phyloP scores from a whole-genome alignment of 2,797 vertebrate genomes.

The Malacoctenus gilli region DNA sequence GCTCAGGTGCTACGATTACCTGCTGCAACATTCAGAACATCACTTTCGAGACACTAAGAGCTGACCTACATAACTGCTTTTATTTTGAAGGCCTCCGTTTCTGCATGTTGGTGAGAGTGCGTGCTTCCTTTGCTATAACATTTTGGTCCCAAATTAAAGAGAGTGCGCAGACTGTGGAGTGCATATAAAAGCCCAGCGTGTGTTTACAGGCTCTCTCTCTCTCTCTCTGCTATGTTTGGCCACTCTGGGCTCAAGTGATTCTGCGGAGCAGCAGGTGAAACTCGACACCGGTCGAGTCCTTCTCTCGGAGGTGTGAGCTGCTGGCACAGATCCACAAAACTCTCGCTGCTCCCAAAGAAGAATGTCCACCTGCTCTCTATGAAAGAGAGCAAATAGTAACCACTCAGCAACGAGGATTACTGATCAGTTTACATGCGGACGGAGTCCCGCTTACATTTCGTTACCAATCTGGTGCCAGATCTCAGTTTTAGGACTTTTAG shows the following conservation, averaged over 20 bases:
- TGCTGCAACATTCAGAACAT: too few relatives aligned
- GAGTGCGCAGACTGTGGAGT: too few relatives aligned
- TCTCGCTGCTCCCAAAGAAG: conserved; percentile 38
- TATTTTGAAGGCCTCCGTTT: too few relatives aligned
- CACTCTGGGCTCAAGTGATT: conserved; percentile 4
- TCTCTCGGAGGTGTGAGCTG: conserved; percentile 42
- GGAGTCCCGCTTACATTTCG: conserved; percentile 5
- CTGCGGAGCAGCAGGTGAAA: conserved; percentile 8
- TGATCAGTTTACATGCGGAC: conserved; percentile 14
- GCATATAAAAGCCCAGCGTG: too few relatives aligned
- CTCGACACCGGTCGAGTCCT: conserved; percentile 18
- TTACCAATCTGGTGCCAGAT: not conserved
- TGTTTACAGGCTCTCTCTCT: too few relatives aligned
- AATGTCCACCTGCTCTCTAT: conserved; percentile 34
- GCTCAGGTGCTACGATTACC: too few relatives aligned
- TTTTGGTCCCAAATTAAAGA: too few relatives aligned
- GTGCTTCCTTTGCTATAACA: too few relatives aligned
- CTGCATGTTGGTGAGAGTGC: too few relatives aligned
- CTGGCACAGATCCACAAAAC: conserved; percentile 40
- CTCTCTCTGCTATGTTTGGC: too few relatives aligned
- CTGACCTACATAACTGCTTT: too few relatives aligned
- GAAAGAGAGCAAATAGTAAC: conserved; percentile 37
- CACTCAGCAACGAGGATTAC: conserved; percentile 12
- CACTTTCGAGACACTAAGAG: too few relatives aligned
- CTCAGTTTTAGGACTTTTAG: not conserved